Evolutionary conservation across 1,140 invertebrate genomes (phyloP).

Genomic region (Elymnias hypermnestra): DNA sequence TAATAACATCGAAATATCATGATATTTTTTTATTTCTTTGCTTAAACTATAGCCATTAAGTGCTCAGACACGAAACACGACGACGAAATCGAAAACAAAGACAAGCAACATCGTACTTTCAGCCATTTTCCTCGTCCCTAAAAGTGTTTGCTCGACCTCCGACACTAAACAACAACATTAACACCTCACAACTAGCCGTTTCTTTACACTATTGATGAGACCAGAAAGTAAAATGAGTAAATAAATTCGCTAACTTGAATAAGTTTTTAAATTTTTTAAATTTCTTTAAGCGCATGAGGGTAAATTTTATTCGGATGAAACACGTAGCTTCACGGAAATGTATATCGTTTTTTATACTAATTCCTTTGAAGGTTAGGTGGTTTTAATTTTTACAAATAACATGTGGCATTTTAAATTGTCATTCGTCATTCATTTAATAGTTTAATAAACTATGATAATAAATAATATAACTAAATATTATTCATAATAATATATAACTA

Average conservation of each 20-base stretch:
- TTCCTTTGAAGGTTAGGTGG: too few relatives aligned
- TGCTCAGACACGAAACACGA: not conserved
- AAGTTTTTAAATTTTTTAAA: not conserved
- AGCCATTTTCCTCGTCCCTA: conserved; percentile 2
- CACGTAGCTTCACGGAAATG: too few relatives aligned
- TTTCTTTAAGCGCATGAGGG: too few relatives aligned
- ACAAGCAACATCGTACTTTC: conserved; percentile 1
- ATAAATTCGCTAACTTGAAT: not conserved
- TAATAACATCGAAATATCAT: too few relatives aligned
- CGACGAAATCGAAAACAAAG: not conserved
- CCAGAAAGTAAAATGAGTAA: not conserved
- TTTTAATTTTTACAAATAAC: too few relatives aligned
- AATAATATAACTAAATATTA: too few relatives aligned
- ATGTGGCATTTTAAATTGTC: too few relatives aligned
- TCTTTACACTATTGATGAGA: conserved; percentile 1
- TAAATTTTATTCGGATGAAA: too few relatives aligned
- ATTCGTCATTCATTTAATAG: too few relatives aligned
- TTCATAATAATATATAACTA: too few relatives aligned
- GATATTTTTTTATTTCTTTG: not conserved
- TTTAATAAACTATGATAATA: too few relatives aligned
- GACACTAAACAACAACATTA: conserved; percentile 1
- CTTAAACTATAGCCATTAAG: not conserved
- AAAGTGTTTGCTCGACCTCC: conserved; percentile 4
- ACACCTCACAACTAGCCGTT: conserved; percentile 1
- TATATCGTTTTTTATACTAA: too few relatives aligned